Base-by-base conservation (phyloP, 2,797 vertebrate genomes). In the Macrochelys suwanniensis region DNA sequence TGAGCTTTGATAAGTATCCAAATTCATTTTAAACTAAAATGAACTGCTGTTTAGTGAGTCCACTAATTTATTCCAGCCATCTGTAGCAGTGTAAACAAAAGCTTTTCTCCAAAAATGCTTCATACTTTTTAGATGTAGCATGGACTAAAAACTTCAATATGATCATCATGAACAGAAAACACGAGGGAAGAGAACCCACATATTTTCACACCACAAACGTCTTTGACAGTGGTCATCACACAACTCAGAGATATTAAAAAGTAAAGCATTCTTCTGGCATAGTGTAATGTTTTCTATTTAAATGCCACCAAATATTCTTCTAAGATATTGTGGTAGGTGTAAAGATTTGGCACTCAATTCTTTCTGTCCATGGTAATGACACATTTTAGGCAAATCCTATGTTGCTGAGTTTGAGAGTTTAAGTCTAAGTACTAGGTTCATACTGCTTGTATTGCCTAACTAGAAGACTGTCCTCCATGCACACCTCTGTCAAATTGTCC, bases 41-140 rank as follows among this genome's bases (percentile, higher is more conserved):
- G 95, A 98, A 95, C 96, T 97, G 94, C 93, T 97, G 96, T 98
- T 97, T 94, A 96, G 84, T 82, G 82, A 98, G 94, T 96, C 94
- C 93, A 93, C 88, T 98, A 98, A 98, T 98, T 98, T 98, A 98
- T 98, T 98, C 97, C 57, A 97, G 94, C 98, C 98, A 98, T 98
- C 98, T 98, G 98, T 98, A 92, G 95, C 92, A 95, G 78, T 92
- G 85, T 97, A 94, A 97, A 93, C 95, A 98, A 96, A 97, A 97
- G 80, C 97, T 97, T 97, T 84, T 96, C 93, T 98, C 95, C 96
- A 96, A 95, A 98, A 97, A 84, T 87, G 93, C 90, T 97, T 97
- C 96, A 80, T 97, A 93, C 89, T 96, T 92, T 95, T 96, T 93
- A 91, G 89, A 84, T 92, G 37, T 87, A 97, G 85, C 33, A 21